These are phyloP conservation scores for Erethizon dorsatum DNA, from an alignment of 2,797 vertebrate genomes.

Conservation along the genomic window DNA sequence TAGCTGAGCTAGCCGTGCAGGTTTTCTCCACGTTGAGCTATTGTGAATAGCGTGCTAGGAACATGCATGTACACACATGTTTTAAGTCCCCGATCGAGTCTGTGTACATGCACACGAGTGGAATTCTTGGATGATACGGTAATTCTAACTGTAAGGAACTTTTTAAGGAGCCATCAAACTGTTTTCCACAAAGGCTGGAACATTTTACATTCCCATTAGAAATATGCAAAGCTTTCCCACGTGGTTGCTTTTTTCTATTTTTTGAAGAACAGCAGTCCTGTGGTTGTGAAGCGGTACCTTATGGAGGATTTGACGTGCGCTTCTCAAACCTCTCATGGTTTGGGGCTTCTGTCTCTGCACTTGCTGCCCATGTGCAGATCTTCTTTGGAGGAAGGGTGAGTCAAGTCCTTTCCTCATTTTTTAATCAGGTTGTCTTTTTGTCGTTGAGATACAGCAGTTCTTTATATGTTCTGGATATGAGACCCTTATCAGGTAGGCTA, in stretches of 20 bases:
- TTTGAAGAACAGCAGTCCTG: background rate
- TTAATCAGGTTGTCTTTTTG: background rate
- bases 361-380: background rate
- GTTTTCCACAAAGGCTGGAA: background rate
- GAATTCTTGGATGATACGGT: background rate
- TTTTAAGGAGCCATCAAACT: background rate
- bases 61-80: background rate
- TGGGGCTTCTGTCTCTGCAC: background rate
- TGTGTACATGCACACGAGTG: background rate
- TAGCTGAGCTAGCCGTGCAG: background rate
- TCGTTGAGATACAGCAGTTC: background rate
- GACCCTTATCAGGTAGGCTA: background rate
- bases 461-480: background rate
- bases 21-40: background rate
- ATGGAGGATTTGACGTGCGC: background rate
- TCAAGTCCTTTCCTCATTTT: background rate
- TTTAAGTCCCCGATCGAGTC: background rate
- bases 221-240: background rate
- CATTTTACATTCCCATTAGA: background rate
- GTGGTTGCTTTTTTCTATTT: background rate
- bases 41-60: background rate
- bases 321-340: background rate
- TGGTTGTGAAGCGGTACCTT: background rate
- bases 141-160: background rate
- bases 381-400: background rate